A percentile compares a stretch with the other conserved stretches of the same genome.
These are phyloP conservation scores for Crocodylus rhombifer DNA, from an alignment of 2,797 vertebrate genomes.

Conservation along the genomic window DNA sequence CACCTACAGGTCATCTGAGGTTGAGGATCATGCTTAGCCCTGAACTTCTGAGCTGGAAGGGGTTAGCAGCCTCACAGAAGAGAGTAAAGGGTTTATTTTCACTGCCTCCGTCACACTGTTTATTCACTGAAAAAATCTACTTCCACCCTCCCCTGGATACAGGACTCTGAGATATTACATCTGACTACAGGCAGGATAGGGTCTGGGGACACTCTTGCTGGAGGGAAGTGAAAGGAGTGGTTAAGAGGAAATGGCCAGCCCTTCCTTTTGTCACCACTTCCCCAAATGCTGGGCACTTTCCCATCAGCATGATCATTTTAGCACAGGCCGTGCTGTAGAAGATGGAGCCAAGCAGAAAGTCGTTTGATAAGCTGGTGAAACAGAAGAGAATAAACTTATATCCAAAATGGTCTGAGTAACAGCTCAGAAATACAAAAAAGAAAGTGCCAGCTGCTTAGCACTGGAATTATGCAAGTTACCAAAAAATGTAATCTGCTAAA, in stretches of 20 bases:
- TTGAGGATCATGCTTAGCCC: background rate
- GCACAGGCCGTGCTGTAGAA: background rate
- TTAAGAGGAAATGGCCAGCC: background rate
- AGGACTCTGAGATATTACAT: background rate
- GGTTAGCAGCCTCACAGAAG: background rate
- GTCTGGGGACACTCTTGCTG: background rate
- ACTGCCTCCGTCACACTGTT: no score
- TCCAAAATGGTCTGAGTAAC: background rate
- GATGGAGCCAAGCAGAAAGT: background rate
- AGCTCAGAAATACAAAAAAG: background rate
- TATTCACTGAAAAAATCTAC: background rate
- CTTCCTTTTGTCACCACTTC: background rate
- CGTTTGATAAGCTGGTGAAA: background rate
- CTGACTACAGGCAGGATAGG: background rate
- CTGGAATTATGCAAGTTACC: background rate
- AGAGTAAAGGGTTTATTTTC: background rate
- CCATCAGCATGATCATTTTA: background rate
- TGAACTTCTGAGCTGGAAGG: background rate
- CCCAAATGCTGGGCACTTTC: background rate
- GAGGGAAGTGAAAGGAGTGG: background rate
- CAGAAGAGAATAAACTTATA: background rate
- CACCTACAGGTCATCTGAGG: background rate
- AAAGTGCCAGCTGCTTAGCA: background rate
- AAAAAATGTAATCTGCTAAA: slow-evolving; percentile 45
- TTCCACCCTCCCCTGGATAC: background rate